Conservation (phyloP, 2,797 vertebrate species). For the Pristis pectinata region DNA sequence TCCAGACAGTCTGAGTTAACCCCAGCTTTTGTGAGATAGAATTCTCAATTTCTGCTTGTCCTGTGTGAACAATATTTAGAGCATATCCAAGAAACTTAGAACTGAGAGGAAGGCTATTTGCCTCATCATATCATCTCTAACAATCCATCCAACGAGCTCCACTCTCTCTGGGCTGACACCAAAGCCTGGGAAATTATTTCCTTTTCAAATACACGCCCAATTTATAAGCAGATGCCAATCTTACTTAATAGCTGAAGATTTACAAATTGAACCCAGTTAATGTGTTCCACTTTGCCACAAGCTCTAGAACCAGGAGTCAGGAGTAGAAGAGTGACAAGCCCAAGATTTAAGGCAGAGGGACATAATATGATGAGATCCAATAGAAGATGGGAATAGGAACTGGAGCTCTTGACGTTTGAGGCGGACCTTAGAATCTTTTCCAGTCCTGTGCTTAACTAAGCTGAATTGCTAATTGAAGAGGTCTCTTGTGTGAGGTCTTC, state of each 20-base stretch:
- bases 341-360: neutral
- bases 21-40: neutral
- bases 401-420: neutral
- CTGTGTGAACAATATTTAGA: neutral
- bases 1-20: neutral
- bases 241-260: neutral
- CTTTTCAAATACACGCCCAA: neutral
- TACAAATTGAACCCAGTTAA: slow-evolving; percentile 18
- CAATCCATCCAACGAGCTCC: neutral
- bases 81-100: neutral
- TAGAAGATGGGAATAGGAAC: neutral
- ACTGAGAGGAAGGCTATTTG: neutral
- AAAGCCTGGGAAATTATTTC: neutral
- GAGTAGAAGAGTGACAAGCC: neutral
- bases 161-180: neutral
- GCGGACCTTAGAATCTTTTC: neutral
- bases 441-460: neutral
- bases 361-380: neutral
- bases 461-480: neutral
- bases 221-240: neutral
- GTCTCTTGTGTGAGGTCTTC: neutral
- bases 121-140: neutral
- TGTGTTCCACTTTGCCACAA: neutral
- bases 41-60: neutral
- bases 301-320: neutral